Conservation (phyloP, 1,140 invertebrate genomes). For the Archegozetes longisetosus region DNA sequence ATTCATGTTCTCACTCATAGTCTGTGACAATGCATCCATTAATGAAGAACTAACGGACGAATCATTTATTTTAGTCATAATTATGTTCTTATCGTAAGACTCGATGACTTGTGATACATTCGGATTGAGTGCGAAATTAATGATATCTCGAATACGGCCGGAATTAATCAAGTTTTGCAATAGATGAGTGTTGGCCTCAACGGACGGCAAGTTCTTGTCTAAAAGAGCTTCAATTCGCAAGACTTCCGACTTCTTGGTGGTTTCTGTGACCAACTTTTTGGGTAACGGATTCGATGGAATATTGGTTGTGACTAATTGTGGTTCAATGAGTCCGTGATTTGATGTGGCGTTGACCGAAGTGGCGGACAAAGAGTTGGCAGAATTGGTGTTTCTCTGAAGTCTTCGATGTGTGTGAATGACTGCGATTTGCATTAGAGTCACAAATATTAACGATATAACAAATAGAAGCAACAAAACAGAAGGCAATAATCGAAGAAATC, state of each 20-base stretch:
- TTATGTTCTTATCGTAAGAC: too few relatives aligned
- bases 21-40: too few relatives aligned
- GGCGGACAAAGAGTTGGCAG: not conserved
- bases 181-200: conserved; percentile 24
- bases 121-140: not conserved
- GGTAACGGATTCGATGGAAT: not conserved
- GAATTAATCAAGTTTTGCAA: conserved; percentile 21
- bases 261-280: too few relatives aligned
- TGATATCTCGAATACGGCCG: conserved; percentile 11
- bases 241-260: conserved; percentile 12
- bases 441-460: conserved; percentile 21
- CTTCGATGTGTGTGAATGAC: conserved; percentile 21
- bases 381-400: not conserved
- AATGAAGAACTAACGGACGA: too few relatives aligned
- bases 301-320: not conserved
- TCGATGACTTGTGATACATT: not conserved
- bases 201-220: conserved; percentile 24
- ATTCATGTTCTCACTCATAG: too few relatives aligned
- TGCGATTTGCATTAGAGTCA: conserved; percentile 23
- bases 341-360: not conserved
- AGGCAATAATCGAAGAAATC: conserved; percentile 20
- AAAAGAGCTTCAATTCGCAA: conserved; percentile 25
- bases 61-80: too few relatives aligned
- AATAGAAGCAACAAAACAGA: conserved; percentile 21
- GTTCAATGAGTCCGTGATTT: not conserved